Evolutionary conservation across 2,113 vertebrate species (phyloP), one percentile per base, ranked within the genome.

Genomic region (Corythoichthys intestinalis): DNA sequence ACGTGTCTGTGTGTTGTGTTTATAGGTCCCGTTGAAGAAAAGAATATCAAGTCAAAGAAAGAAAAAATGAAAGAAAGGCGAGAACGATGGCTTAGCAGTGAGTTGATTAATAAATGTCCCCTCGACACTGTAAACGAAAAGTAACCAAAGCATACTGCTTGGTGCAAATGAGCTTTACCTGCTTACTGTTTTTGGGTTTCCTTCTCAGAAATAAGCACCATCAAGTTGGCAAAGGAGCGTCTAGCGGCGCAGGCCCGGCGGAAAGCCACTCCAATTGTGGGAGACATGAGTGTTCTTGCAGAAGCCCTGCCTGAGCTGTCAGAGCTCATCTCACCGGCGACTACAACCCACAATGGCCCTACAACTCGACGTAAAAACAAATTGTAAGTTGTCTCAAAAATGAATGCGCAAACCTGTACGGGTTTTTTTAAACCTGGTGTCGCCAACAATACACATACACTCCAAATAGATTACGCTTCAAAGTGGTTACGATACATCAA

Each of bases 71-170:
- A 94, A 81, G 92, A 95, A 85, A 88, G 94, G 53, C 92, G 89
- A n/a, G 94, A 97, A 11, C 73, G 79, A 0, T 98, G 95, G 95
- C 88, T 97, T 0, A 93, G 94, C 87, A 98, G 96, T 98, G 82
- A 96, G 96, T 90, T 57, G 2, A 17, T 48, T 12, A 7, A 53
- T n/a, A 6, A 8, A 53, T n/a, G 0, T 20, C 0, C 50, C 15
- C 15, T 48, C 13, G 17, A 53, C 17, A n/a, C 9, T 53, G 7
- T n/a, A 53, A 53, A 53, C 15, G 20, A 10, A 56, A 56, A 56
- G 28, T 56, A 34, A 13, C 50, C 17, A 53, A 20, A 2, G 6
- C 9, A 34, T 54, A 34, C 10, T 4, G 20, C 53, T 56, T 34
- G 9, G 28, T 28, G 8, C 10, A 2, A 56, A 12, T 1, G 20